These are phyloP conservation scores for Cataglyphis rosenhaueri DNA, from an alignment of 2,888 invertebrate genomes.

Conservation along the genomic window DNA sequence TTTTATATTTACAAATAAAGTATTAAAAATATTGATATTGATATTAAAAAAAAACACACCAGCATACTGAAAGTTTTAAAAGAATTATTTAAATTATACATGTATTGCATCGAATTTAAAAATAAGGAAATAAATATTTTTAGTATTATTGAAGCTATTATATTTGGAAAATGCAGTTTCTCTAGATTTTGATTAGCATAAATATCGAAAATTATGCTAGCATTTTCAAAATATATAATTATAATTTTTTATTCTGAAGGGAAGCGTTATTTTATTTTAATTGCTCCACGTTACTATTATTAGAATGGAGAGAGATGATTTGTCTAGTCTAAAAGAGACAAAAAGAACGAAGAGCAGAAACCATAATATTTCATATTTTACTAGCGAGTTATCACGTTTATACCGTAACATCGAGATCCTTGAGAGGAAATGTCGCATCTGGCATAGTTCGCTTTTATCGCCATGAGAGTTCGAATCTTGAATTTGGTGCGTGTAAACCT, in stretches of 20 bases:
- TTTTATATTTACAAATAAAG: slow-evolving; percentile 16
- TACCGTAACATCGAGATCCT: slow-evolving; percentile 20
- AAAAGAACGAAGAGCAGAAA: not conserved
- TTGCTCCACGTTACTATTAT: not conserved
- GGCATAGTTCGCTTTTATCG: slow-evolving; percentile 19
- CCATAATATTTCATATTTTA: slow-evolving; percentile 45
- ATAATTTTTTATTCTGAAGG: not conserved
- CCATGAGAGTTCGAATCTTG: slow-evolving; percentile 18
- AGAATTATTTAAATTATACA: not conserved
- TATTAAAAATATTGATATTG: slow-evolving; percentile 8
- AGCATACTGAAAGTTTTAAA: not conserved
- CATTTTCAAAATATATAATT: slow-evolving; percentile 2
- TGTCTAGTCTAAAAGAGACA: not conserved
- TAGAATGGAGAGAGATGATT: not conserved
- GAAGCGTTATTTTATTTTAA: not conserved
- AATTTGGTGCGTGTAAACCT: slow-evolving; percentile 37
- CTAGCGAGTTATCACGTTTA: slow-evolving; percentile 29
- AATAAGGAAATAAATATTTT: not conserved
- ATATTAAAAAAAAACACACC: not conserved
- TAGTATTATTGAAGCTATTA: not conserved
- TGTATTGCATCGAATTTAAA: not conserved
- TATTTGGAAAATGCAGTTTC: not conserved
- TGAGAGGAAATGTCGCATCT: slow-evolving; percentile 12
- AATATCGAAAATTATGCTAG: not conserved
- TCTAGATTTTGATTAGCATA: not conserved